These are phyloP conservation scores for Pyralis farinalis DNA, from an alignment of 2,888 invertebrate genomes.

Conservation along the genomic window DNA sequence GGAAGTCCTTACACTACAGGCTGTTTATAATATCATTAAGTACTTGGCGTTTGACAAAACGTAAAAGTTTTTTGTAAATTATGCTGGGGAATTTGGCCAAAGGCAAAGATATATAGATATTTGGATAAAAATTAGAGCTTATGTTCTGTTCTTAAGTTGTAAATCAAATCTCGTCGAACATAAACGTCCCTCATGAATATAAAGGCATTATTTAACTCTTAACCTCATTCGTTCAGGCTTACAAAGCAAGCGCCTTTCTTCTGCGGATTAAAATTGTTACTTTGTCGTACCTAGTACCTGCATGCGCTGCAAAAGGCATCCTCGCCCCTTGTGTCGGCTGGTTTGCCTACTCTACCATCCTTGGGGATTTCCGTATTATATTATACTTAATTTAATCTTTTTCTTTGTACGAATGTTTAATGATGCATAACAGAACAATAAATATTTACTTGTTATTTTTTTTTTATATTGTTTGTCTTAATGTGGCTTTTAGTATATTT, in stretches of 20 bases:
- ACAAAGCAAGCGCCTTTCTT: constrained; percentile 54
- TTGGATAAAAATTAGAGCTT: neutral
- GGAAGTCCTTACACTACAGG: neutral
- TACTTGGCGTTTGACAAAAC: neutral
- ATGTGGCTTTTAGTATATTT: too few species aligned
- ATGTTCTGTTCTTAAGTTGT: neutral
- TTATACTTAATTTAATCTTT: constrained; percentile 26
- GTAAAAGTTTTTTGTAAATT: neutral
- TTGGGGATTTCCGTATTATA: constrained; percentile 31
- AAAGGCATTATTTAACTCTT: constrained; percentile 45
- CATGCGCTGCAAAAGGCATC: constrained; percentile 25
- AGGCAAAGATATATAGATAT: too few species aligned
- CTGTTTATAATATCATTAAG: neutral
- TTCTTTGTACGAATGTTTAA: constrained; percentile 17
- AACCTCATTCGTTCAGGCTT: constrained; percentile 35
- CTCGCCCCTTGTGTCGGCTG: constrained; percentile 5
- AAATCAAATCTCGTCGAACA: constrained; percentile 18
- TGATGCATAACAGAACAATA: neutral
- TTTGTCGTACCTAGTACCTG: constrained; percentile 44
- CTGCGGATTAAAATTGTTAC: constrained; percentile 59
- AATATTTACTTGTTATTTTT: too few species aligned
- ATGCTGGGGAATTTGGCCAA: neutral
- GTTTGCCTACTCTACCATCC: constrained; percentile 13
- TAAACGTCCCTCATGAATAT: constrained; percentile 27
- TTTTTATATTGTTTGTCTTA: too few species aligned